Evolutionary conservation across 2,797 vertebrate genomes (phyloP), one percentile per base, ranked within the genome.

Genomic region (Gallinago nigripennis): DNA sequence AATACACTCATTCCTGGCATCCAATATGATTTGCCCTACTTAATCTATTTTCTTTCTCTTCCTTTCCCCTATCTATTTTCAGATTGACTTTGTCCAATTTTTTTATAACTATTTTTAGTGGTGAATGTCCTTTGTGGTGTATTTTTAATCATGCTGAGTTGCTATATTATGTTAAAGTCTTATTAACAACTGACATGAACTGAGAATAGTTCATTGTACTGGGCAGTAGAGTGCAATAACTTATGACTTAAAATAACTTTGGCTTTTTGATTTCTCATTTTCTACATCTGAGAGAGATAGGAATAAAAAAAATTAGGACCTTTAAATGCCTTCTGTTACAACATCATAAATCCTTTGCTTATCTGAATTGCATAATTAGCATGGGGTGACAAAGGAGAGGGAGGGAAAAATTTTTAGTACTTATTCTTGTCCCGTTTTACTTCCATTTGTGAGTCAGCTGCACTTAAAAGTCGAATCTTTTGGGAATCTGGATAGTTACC

Each of bases 61-160:
- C 41, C 37, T 70, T 93, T 73, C 24, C 28, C 21, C 9, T 25
- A 66, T 92, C 66, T 94, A 73, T 96, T 94, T 96, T 93, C 68
- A 92, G 84, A 85, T 92, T 92, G 91, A 92, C 84, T 95, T 94
- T 91, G 75, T 78, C 68, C 57, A 73, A 3, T 65, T 80, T 88
- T 90, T 91, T 35, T 16, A 8, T 82, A 60, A 76, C 75, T 93
- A 65, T 92, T 96, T 96, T 95, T 93, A 93, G 95, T 95, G 30
- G 30, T 54, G 61, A 65, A 61, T 87, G 92, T 93, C 83, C 66
- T 93, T 97, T 93, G 90, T 93, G 73, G 79, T 92, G 33, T 89
- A 95, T 94, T 95, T 96, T 97, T 93, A 96, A 92, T 92, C 82
- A 80, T 81, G 86, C 91, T 88, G 94, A 96, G 53, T 94, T 91